Percentiles rank a stretch among this genome's conserved stretches.
phyloP scores from a whole-genome alignment of 2,113 vertebrate genomes.

The Astur gentilis region DNA sequence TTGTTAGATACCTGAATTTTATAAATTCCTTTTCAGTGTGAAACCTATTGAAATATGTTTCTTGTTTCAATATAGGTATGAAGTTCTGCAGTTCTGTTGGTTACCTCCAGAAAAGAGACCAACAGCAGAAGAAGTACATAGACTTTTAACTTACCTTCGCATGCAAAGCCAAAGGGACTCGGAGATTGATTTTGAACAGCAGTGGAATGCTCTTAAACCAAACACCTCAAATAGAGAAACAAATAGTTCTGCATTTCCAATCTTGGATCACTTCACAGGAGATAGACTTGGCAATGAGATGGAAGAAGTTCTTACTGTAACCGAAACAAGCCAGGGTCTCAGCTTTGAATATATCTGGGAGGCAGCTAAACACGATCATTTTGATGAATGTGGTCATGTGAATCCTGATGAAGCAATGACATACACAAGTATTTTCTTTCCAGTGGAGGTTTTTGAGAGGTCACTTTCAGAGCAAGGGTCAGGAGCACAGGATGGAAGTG shows the following conservation, averaged over 20 bases:
- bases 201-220: conserved; percentile 93
- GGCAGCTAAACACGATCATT: conserved; percentile 91
- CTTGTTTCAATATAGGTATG: conserved; percentile 78
- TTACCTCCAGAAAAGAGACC: conserved; percentile 88
- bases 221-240: conserved; percentile 79
- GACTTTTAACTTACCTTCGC: conserved; percentile 90
- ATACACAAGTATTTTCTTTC: conserved; percentile 93
- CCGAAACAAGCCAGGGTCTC: conserved; percentile 93
- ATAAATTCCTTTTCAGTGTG: neutral
- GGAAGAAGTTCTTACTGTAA: conserved; percentile 94
- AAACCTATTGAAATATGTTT: neutral
- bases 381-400: conserved; percentile 75
- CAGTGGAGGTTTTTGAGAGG: conserved; percentile 84
- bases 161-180: conserved; percentile 94
- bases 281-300: conserved; percentile 87
- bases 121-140: conserved; percentile 91
- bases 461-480: conserved; percentile 77
- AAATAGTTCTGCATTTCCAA: conserved; percentile 89
- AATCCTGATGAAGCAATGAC: conserved; percentile 81
- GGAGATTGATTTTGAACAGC: conserved; percentile 90
- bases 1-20: neutral
- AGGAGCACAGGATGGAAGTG: conserved; percentile 58
- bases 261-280: conserved; percentile 88
- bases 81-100: conserved; percentile 97
- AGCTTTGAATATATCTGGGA: conserved; percentile 98